phyloP scores from a whole-genome alignment of 2,113 vertebrate genomes.

The Cheirogaleus medius region DNA sequence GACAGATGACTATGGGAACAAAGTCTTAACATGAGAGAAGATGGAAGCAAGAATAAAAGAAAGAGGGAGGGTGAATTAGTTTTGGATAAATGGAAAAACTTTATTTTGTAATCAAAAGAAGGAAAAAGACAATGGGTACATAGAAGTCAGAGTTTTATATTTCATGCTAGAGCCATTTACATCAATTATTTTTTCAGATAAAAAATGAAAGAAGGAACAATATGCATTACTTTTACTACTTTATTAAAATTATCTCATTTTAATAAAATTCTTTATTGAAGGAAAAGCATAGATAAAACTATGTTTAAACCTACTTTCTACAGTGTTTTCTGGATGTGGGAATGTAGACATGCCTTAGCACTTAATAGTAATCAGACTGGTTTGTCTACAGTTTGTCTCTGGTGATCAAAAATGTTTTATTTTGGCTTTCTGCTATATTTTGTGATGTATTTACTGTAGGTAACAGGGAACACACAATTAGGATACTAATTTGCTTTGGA shows the following conservation, averaged over 20 bases:
- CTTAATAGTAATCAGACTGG: not conserved
- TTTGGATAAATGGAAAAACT: not conserved
- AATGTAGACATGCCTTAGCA: not conserved
- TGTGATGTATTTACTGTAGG: conserved; percentile 40
- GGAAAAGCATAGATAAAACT: not conserved
- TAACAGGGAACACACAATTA: not conserved
- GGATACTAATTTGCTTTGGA: conserved; percentile 60
- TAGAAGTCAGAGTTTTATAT: not conserved
- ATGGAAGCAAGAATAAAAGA: not conserved
- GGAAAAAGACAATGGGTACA: not conserved
- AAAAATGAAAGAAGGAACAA: not conserved
- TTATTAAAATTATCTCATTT: not conserved
- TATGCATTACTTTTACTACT: not conserved
- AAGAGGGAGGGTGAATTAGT: accelerated
- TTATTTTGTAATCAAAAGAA: not conserved
- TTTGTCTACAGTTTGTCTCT: not conserved
- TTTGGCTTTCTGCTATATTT: conserved; percentile 5
- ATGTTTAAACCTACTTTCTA: not conserved
- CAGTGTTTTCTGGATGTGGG: not conserved
- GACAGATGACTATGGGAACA: not conserved
- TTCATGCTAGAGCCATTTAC: not conserved
- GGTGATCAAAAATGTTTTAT: not conserved
- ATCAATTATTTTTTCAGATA: not conserved
- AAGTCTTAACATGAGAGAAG: not conserved
- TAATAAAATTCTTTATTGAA: not conserved